Percentiles rank a stretch among this genome's conserved stretches.
These are phyloP conservation scores for Pangasius macronema DNA, from an alignment of 2,797 vertebrate species.

Conservation along the genomic window DNA sequence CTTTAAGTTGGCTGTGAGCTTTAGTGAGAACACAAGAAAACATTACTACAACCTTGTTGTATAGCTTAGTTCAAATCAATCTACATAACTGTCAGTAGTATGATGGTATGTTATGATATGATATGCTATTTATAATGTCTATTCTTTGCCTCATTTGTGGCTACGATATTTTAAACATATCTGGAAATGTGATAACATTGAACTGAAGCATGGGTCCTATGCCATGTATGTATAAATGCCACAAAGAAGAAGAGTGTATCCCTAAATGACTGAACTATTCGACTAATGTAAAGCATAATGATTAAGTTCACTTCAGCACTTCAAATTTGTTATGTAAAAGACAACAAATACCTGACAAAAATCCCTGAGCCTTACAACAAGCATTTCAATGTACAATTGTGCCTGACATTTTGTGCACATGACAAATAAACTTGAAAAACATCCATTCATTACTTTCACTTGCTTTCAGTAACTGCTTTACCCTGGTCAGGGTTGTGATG, in stretches of 20 bases:
- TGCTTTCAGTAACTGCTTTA: background rate
- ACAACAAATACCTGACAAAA: background rate
- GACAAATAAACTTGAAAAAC: background rate
- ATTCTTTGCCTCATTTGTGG: background rate
- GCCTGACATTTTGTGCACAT: background rate
- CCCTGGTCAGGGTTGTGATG: background rate
- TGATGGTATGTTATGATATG: background rate
- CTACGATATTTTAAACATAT: background rate
- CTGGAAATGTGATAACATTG: background rate
- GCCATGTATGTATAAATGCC: background rate
- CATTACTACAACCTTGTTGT: conserved; percentile 55
- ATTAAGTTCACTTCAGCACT: background rate
- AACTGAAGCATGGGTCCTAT: background rate
- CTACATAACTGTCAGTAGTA: background rate
- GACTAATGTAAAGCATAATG: background rate
- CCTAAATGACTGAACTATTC: background rate
- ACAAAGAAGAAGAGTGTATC: background rate
- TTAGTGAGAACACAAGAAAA: conserved; percentile 60
- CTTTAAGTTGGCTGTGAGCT: conserved; percentile 40
- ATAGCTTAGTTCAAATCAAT: conserved; percentile 26
- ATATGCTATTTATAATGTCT: background rate
- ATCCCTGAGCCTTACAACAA: background rate
- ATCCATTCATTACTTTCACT: background rate
- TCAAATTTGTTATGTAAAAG: background rate
- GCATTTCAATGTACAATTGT: background rate